Evolutionary conservation across 2,888 invertebrate species (phyloP).

Genomic region (Heterodera filipjevi): DNA sequence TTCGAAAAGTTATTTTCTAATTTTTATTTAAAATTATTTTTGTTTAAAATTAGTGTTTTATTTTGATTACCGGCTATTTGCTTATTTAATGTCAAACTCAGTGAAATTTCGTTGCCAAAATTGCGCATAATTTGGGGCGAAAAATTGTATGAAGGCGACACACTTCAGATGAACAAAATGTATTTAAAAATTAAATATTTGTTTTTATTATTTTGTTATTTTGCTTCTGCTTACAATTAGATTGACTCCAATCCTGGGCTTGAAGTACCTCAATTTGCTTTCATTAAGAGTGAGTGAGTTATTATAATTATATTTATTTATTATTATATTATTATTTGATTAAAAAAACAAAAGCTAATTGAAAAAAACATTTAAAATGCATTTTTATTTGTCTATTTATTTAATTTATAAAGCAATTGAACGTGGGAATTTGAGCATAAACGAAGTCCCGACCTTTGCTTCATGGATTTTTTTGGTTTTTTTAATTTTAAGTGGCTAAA

Average conservation of each 20-base stretch:
- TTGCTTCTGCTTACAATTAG: not conserved
- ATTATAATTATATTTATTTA: too few relatives aligned
- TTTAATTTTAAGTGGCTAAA: too few relatives aligned
- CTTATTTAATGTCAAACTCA: slow-evolving; percentile 41
- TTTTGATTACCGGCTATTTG: slow-evolving; percentile 52
- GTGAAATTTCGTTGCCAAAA: slow-evolving; percentile 42
- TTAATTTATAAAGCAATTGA: too few relatives aligned
- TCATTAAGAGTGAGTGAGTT: slow-evolving; percentile 25
- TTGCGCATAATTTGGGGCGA: slow-evolving; percentile 51
- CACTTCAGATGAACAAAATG: slow-evolving; percentile 23
- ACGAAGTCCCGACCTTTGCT: slow-evolving; percentile 30
- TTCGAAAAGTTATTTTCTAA: too few relatives aligned
- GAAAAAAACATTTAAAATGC: not conserved
- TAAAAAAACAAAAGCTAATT: too few relatives aligned
- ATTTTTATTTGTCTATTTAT: too few relatives aligned
- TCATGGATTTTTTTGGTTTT: too few relatives aligned
- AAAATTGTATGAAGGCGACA: slow-evolving; percentile 36
- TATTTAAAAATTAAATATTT: not conserved
- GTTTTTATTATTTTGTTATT: not conserved
- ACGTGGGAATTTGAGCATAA: slow-evolving; percentile 34
- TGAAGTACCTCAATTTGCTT: slow-evolving; percentile 29
- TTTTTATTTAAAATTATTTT: not conserved
- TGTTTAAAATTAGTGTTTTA: slow-evolving; percentile 22
- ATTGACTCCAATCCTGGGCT: slow-evolving; percentile 19
- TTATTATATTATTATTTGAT: too few relatives aligned